Evolutionary conservation across 2,888 invertebrate genomes (phyloP).

Genomic region (Amorpha juglandis): DNA sequence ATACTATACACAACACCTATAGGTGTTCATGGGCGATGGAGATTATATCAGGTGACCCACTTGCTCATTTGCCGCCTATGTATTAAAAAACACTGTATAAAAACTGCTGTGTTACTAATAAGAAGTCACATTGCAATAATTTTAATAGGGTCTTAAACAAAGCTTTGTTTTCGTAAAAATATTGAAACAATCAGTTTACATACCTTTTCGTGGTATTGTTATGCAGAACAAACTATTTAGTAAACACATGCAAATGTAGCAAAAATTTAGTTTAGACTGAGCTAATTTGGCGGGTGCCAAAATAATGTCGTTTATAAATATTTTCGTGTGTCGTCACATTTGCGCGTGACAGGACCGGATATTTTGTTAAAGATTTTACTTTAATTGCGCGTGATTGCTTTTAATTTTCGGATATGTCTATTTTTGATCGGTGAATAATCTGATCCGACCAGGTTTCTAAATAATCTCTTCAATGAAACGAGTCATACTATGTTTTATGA

Average conservation of each 20-base stretch:
- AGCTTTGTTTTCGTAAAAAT: background rate
- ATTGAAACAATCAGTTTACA: conserved; percentile 14
- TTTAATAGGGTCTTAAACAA: background rate
- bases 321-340: conserved; percentile 12
- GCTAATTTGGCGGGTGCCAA: conserved; percentile 30
- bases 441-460: background rate
- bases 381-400: conserved; percentile 3
- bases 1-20: too few relatives aligned
- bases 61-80: too few relatives aligned
- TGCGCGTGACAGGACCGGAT: conserved; percentile 6
- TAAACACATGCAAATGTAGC: conserved; percentile 33
- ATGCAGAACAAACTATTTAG: conserved; percentile 18
- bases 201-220: background rate
- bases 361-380: conserved; percentile 11
- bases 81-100: too few relatives aligned
- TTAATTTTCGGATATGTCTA: background rate
- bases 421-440: conserved; percentile 9
- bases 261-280: conserved; percentile 33
- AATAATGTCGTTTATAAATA: conserved; percentile 25
- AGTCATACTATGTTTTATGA: background rate
- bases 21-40: too few relatives aligned
- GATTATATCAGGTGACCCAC: too few relatives aligned
- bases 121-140: too few relatives aligned
- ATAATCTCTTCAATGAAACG: background rate
- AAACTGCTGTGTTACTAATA: background rate